Conservation (phyloP, 2,797 vertebrate species). For the Pangasius krempfi region DNA sequence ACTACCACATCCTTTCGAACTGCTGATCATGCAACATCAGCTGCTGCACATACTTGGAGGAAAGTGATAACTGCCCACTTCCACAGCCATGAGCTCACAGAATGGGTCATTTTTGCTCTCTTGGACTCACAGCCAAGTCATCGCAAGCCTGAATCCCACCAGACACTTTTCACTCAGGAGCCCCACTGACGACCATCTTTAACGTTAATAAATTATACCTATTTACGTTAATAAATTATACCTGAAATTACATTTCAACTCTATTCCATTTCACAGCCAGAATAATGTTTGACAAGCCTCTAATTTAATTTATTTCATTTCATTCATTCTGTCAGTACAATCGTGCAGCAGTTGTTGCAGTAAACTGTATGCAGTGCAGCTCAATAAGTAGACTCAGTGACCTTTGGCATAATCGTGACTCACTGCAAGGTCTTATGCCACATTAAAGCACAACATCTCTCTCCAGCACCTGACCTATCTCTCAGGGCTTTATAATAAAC, state of each 20-base stretch:
- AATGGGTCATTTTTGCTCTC: background rate
- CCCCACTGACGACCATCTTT: background rate
- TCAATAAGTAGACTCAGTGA: background rate
- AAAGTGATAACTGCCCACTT: background rate
- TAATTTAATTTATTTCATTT: background rate
- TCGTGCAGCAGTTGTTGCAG: background rate
- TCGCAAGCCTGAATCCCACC: background rate
- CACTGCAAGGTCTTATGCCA: background rate
- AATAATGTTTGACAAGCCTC: background rate
- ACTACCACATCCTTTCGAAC: background rate
- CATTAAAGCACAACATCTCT: background rate
- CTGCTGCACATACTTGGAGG: background rate
- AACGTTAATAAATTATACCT: background rate
- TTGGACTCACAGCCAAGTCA: background rate
- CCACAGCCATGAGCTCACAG: background rate
- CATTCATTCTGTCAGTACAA: background rate
- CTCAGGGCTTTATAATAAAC: slow-evolving; percentile 9
- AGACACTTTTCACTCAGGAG: background rate
- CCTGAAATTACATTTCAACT: background rate
- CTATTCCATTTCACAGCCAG: background rate
- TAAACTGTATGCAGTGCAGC: too few relatives aligned
- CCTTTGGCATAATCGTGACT: background rate
- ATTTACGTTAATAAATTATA: background rate
- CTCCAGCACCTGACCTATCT: background rate
- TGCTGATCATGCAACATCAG: background rate